A percentile compares a stretch with the other conserved stretches of the same genome.
phyloP scores from a whole-genome alignment of 2,113 vertebrate genomes.

The Arothron firmamentum region DNA sequence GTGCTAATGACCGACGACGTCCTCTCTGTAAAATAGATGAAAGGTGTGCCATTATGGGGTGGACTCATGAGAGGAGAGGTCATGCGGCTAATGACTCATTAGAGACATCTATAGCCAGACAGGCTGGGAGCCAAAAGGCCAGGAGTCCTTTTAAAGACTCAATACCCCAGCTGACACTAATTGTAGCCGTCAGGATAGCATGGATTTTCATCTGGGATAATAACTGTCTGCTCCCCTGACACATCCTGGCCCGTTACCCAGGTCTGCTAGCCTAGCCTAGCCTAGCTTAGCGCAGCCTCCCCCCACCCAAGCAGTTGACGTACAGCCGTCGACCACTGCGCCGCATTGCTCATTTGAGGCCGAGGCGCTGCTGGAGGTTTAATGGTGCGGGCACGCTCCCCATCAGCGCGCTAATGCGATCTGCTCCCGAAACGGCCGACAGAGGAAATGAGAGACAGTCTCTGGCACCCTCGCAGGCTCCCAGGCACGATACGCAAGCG shows the following conservation, averaged over 20 bases:
- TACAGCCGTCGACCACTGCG: constrained; percentile 20
- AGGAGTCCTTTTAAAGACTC: constrained; percentile 76
- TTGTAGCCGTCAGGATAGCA: constrained; percentile 73
- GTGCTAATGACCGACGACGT: constrained; percentile 75
- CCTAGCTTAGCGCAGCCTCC: constrained; percentile 15
- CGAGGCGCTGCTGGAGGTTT: neutral
- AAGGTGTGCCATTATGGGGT: constrained; percentile 77
- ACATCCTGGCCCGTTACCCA: constrained; percentile 65
- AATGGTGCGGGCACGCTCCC: constrained; percentile 28
- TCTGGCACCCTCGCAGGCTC: constrained; percentile 54
- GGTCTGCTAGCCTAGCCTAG: constrained; percentile 27
- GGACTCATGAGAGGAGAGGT: constrained; percentile 72
- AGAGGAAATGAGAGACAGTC: constrained; percentile 65
- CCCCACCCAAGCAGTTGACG: constrained; percentile 24
- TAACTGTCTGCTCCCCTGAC: constrained; percentile 74
- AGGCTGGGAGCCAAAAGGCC: constrained; percentile 78
- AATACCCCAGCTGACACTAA: constrained; percentile 79
- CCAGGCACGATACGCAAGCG: constrained; percentile 58
- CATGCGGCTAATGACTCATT: constrained; percentile 80
- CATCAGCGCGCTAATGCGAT: constrained; percentile 69
- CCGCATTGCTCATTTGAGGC: neutral
- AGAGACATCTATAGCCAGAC: constrained; percentile 77
- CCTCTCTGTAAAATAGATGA: constrained; percentile 78
- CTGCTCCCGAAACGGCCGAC: constrained; percentile 64
- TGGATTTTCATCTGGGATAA: constrained; percentile 80